Conservation (phyloP, 64 coral and sea anemone genomes). For the Montipora foliosa region DNA sequence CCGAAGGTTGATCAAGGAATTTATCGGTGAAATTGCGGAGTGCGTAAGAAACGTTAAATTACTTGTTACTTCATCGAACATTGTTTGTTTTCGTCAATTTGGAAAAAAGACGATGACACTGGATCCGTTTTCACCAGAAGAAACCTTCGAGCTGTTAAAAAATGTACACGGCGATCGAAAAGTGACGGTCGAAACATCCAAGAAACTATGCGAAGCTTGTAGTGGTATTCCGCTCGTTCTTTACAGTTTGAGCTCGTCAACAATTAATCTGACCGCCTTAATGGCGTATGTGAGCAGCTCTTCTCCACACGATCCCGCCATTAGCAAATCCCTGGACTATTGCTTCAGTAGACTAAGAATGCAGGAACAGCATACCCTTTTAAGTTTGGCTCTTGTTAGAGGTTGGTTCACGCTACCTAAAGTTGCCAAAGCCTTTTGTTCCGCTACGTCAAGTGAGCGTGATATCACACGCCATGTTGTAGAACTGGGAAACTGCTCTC, state of each 20-base stretch:
- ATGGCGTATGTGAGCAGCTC: background rate
- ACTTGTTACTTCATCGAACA: background rate
- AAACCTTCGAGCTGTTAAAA: background rate
- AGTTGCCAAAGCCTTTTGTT: background rate
- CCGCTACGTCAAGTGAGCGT: background rate
- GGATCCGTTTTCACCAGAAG: background rate
- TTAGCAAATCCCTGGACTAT: background rate
- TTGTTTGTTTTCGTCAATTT: background rate
- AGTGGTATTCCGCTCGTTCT: conserved; percentile 17
- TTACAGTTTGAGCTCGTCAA: background rate
- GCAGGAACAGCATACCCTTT: background rate
- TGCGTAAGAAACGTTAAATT: background rate
- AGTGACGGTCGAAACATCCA: background rate
- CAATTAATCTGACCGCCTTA: background rate
- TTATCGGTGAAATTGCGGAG: background rate
- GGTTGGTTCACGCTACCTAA: background rate
- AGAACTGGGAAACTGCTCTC: background rate
- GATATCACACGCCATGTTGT: background rate
- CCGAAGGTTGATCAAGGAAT: background rate
- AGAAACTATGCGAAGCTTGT: background rate
- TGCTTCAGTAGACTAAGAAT: background rate
- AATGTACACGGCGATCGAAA: background rate
- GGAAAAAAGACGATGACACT: background rate
- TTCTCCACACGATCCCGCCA: background rate
- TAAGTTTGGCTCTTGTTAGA: background rate